Base-by-base conservation (phyloP, 2,797 vertebrate species). In the Synanceia verrucosa region DNA sequence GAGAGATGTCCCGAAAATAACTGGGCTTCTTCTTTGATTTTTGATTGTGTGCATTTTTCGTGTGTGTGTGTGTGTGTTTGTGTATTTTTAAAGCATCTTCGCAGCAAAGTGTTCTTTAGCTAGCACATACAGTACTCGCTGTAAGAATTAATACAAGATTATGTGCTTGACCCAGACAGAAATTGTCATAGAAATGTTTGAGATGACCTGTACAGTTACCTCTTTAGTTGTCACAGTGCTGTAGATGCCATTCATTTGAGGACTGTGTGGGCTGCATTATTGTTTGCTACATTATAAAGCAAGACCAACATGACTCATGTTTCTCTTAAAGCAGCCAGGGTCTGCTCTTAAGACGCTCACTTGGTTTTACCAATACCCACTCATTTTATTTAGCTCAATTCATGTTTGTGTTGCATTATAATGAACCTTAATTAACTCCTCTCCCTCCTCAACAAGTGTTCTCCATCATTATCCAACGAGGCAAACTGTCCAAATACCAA, bases 1-100 rank as follows among this genome's bases (percentile, higher is more conserved):
- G 61, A 65, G 28, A 63, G 23, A 80, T 73, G 61, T 74, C 66
- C 52, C 6, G 1, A 55, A 83, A 89, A 84, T 69, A 87, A 70
- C 57, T 7, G 3, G 3, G 21, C 23, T 59, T 71, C 37, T 34
- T 70, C 7, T 68, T 44, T 34, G 83, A 81, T 28, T 36, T 78
- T 26, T 37, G 13, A 62, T 63, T 23, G 41, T 65, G 29, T 62
- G 46, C 44, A 13, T 19, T 66, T 18, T 53, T 19, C 43, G 7
- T 79, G 18, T 47, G 23, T 60, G 13, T 65, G 9, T 70, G 28
- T 44, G n/a, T n/a, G n/a, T n/a, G n/a, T n/a, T n/a, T n/a, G n/a
- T n/a, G n/a, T n/a, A n/a, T n/a, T n/a, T n/a, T n/a, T n/a, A n/a
- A n/a, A n/a, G n/a, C n/a, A 19, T 55, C 8, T 65, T 60, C 58